Evolutionary conservation across 2,797 vertebrate genomes (phyloP).

Genomic region (Odontamblyopus lacepedii): DNA sequence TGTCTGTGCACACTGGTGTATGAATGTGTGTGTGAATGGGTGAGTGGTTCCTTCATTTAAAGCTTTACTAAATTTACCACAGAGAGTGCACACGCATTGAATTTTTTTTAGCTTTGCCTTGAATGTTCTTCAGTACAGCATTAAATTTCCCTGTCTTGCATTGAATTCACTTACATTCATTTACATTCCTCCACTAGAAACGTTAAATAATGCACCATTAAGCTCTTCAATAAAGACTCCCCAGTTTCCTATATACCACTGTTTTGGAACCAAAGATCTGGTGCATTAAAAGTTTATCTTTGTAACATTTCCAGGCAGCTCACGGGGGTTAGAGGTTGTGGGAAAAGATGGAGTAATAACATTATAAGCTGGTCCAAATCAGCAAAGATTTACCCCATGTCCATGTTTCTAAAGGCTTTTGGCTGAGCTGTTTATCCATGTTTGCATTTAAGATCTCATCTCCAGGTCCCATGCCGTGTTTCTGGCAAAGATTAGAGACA

Average conservation of each 20-base stretch:
- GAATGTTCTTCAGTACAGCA: background rate
- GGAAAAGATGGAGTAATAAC: constrained; percentile 3
- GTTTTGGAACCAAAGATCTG: constrained; percentile 2
- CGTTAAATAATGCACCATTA: background rate
- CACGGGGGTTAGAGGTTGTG: constrained; percentile 13
- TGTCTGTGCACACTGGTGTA: no score
- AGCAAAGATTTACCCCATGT: constrained; percentile 8
- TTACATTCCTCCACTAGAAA: no score
- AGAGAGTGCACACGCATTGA: no score
- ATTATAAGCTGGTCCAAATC: constrained; percentile 1
- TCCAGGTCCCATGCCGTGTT: constrained; percentile 24
- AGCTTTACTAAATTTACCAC: no score
- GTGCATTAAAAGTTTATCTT: background rate
- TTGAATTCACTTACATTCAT: background rate
- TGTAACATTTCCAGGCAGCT: constrained; percentile 1
- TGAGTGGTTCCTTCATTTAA: no score
- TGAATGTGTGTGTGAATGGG: no score
- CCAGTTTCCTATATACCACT: background rate
- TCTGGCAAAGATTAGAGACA: constrained; percentile 23
- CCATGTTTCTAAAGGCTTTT: constrained; percentile 17
- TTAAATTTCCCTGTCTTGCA: background rate
- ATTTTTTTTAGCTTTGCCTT: no score
- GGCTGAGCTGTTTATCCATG: constrained; percentile 38
- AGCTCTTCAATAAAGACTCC: background rate
- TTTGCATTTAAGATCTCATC: constrained; percentile 32